phyloP scores from a whole-genome alignment of 92 coral and sea anemone genomes.

The Siderastrea siderea region DNA sequence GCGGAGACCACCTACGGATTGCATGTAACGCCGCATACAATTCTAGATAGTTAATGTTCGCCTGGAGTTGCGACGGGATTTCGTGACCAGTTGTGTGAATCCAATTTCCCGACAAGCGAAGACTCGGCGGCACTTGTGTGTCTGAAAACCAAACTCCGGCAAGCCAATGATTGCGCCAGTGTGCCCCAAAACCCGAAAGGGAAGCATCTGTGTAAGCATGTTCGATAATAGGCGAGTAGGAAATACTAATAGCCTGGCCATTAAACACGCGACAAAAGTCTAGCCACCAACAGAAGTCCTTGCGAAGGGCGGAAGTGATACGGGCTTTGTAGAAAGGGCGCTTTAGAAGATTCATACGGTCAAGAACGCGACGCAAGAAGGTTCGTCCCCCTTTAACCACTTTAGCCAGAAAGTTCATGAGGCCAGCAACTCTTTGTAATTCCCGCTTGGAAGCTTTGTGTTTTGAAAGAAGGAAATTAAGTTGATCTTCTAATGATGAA shows the following conservation, averaged over 20 bases:
- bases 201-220: not conserved
- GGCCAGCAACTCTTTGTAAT: not conserved
- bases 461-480: not conserved
- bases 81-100: not conserved
- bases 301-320: not conserved
- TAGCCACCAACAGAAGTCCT: not conserved
- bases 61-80: not conserved
- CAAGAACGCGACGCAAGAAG: conserved; percentile 3
- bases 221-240: not conserved
- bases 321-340: not conserved
- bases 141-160: not conserved
- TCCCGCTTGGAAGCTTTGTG: conserved; percentile 4
- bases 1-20: not conserved
- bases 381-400: not conserved
- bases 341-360: not conserved
- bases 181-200: not conserved
- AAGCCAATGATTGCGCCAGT: not conserved
- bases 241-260: not conserved
- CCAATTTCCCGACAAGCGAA: not conserved
- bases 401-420: not conserved
- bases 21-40: not conserved
- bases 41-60: not conserved
- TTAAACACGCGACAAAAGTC: not conserved
- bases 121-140: not conserved
- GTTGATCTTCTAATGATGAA: not conserved